phyloP scores from a whole-genome alignment of 1,140 invertebrate species.

The Leptinotarsa texana region DNA sequence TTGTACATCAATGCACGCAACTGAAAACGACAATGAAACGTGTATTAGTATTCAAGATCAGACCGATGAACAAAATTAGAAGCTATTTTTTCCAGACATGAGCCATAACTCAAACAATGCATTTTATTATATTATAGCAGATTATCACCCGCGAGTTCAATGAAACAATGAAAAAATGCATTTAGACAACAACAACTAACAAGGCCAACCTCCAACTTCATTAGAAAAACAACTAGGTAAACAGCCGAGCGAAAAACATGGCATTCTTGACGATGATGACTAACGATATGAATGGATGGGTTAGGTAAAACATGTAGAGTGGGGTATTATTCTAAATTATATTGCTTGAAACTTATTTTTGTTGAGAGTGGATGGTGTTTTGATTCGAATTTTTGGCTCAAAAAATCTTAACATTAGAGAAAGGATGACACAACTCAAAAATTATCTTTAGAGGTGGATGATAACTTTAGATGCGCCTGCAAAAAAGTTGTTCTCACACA shows the following conservation, averaged over 20 bases:
- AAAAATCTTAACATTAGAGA: no score
- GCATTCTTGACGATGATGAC: neutral
- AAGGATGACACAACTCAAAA: no score
- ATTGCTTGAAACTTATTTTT: no score
- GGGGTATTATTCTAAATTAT: no score
- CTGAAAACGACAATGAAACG: neutral
- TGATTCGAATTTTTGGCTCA: no score
- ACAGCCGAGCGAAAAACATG: neutral
- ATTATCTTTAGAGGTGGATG: no score
- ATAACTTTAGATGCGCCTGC: no score
- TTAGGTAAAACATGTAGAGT: no score
- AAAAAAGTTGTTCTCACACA: no score
- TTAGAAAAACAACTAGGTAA: constrained; percentile 6
- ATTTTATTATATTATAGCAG: neutral
- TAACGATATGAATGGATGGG: neutral
- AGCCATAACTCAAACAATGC: constrained; percentile 2
- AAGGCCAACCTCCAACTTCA: neutral
- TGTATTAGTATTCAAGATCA: neutral
- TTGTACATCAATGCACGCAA: neutral
- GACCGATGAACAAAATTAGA: constrained; percentile 5
- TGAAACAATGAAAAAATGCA: neutral
- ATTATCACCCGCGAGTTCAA: neutral
- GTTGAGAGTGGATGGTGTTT: no score
- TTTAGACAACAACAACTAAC: neutral
- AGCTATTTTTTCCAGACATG: neutral